Base-by-base conservation (phyloP, 2,888 invertebrate species). In the Andrena hattorfiana region DNA sequence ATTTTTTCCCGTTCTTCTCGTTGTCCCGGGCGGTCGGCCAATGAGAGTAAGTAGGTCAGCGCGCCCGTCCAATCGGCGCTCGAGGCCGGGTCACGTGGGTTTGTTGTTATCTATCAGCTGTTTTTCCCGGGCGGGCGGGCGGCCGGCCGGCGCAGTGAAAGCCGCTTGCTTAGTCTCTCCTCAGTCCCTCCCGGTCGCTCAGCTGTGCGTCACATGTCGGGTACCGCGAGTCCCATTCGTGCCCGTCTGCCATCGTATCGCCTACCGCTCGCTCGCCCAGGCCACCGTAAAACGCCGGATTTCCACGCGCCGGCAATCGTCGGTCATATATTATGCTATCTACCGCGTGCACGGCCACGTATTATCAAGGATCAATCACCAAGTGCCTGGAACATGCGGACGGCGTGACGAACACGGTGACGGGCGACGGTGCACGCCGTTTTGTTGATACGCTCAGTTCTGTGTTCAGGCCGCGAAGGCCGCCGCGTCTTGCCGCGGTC, bases 41-140 rank as follows among this genome's bases (percentile, higher is more conserved):
- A 95, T 95, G 92, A 93, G 94, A 94, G 93, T 94, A 95, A 95
- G 94, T 95, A 95, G 95, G 95, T 95, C 95, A 95, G 89, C 86
- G 87, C 87, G 85, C 81, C 83, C 87, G 85, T 83, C 95, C 95
- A 95, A 95, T 95, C 86, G 89, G 84, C 78, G 87, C 78, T 85
- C 92, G 89, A 90, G 89, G 89, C 89, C 87, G 87, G 89, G 93
- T 96, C 96, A 96, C 96, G 95, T 96, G 96, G 95, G 93, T 95
- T 96, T 96, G 96, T 96, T 96, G 96, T 96, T 95, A 95, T 95
- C 95, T 94, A 95, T 95, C 95, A 95, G 95, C 95, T 96, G 95
- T 95, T 94, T 92, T 91, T 90, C 92, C 93, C 92, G 92, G 93
- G 91, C 91, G 92, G 92, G 89, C 91, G 90, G 89, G 89, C 85